Conservation (phyloP, 1,140 invertebrate genomes). For the Drosophila sturtevanti region DNA sequence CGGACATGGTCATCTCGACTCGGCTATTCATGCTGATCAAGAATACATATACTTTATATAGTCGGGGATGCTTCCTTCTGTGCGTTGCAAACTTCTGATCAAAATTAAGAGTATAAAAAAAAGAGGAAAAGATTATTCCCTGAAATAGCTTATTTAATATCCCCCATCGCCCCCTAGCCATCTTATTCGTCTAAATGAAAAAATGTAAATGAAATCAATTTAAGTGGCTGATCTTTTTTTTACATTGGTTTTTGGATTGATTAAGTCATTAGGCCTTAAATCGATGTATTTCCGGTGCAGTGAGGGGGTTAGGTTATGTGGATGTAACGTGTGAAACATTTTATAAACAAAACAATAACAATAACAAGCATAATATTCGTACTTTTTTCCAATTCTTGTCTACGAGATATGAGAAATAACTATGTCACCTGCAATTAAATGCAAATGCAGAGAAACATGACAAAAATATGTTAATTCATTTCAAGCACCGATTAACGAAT, state of each 20-base stretch:
- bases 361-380: background rate
- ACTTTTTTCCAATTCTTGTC: background rate
- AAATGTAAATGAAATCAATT: constrained; percentile 1
- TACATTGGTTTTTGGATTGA: background rate
- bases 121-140: background rate
- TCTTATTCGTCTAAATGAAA: no score
- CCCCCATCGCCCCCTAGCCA: background rate
- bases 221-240: background rate
- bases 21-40: no score
- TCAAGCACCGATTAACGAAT: background rate
- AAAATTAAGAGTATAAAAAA: no score
- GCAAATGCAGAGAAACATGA: background rate
- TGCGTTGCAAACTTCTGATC: no score
- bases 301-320: no score
- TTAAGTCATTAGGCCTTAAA: background rate
- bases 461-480: background rate
- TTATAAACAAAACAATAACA: background rate
- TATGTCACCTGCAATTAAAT: constrained; percentile 5
- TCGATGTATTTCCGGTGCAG: background rate
- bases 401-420: background rate
- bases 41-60: no score
- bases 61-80: no score
- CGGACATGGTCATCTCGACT: no score
- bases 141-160: background rate
- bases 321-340: constrained; percentile 1